These are phyloP conservation scores for Trogon surrucura DNA, from an alignment of 2,113 vertebrate species.

Conservation along the genomic window DNA sequence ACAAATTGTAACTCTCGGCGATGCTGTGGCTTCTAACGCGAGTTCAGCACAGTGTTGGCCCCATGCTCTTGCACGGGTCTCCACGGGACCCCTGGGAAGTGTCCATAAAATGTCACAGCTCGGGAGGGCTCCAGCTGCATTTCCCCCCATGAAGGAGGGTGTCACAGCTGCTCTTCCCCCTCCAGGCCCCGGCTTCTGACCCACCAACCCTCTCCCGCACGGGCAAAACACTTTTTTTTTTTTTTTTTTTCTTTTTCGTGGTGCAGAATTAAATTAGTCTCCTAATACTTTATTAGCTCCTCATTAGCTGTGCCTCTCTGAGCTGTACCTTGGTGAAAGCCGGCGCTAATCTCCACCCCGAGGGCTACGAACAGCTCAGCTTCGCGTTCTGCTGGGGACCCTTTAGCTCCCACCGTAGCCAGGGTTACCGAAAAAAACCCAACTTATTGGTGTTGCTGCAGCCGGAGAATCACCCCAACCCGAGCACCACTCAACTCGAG, in stretches of 20 bases:
- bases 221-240: neutral
- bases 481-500: too few relatives aligned
- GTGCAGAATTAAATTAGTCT: neutral
- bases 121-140: fast-evolving
- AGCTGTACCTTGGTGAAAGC: neutral
- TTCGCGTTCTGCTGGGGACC: neutral
- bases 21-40: fast-evolving
- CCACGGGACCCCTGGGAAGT: neutral
- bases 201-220: fast-evolving
- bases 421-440: neutral
- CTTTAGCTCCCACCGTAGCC: neutral
- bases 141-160: neutral
- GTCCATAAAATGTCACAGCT: neutral
- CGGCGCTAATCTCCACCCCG: neutral
- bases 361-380: neutral
- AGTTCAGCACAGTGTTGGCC: fast-evolving
- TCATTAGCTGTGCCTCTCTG: neutral
- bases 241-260: neutral
- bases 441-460: neutral
- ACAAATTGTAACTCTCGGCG: neutral
- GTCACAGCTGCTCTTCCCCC: neutral
- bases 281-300: neutral
- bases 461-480: neutral
- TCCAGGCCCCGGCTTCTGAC: neutral
- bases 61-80: fast-evolving